Conservation (phyloP, 2,888 invertebrate species). For the Tetrapedia diversipes region DNA sequence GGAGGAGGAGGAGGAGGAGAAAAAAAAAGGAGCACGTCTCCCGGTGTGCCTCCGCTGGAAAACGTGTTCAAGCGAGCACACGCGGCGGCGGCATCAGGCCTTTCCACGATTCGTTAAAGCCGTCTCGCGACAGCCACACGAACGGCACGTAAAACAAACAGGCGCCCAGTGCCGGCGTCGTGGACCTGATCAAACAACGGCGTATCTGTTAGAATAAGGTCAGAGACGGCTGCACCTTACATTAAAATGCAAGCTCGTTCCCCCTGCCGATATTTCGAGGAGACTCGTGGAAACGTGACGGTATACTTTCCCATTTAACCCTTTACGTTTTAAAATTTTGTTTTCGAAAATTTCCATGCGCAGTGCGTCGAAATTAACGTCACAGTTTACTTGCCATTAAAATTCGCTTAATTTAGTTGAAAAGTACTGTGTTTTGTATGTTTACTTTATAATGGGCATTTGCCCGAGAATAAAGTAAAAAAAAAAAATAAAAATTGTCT, state of each 20-base stretch:
- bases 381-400: too few species aligned
- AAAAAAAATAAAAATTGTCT: too few species aligned
- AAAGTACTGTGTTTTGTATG: too few species aligned
- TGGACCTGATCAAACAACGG: conserved; percentile 77
- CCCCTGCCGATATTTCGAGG: not conserved
- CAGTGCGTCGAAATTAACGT: too few species aligned
- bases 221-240: conserved; percentile 62
- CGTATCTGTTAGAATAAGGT: conserved; percentile 80
- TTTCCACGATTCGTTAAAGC: conserved; percentile 70
- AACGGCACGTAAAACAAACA: conserved; percentile 76
- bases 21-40: conserved; percentile 37
- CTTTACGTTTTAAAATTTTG: too few species aligned
- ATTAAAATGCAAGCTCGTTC: conserved; percentile 48
- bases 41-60: conserved; percentile 27
- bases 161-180: conserved; percentile 53
- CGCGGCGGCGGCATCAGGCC: conserved; percentile 56
- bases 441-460: too few species aligned
- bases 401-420: too few species aligned
- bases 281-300: conserved; percentile 1
- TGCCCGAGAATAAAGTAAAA: too few species aligned
- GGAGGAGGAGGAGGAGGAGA: not conserved
- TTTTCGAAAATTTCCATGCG: too few species aligned
- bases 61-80: conserved; percentile 55
- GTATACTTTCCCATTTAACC: not conserved
- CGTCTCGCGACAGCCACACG: conserved; percentile 62